A percentile compares a stretch with the other conserved stretches of the same genome.
These are phyloP conservation scores for Eurois occulta DNA, from an alignment of 2,888 invertebrate genomes.

Conservation along the genomic window DNA sequence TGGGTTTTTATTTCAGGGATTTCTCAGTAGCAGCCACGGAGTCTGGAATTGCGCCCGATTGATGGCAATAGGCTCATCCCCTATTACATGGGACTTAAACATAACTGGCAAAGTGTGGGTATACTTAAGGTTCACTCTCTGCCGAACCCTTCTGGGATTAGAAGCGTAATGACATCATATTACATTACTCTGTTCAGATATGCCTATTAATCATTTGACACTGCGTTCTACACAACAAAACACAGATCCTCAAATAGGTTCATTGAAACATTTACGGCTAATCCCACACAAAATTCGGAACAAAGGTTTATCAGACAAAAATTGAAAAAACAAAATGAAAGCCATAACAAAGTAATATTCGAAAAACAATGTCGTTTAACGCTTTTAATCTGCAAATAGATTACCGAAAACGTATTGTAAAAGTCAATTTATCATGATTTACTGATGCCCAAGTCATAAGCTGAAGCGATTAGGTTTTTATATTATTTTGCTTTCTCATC, in stretches of 20 bases:
- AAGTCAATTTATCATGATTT: constrained; percentile 83
- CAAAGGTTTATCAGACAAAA: constrained; percentile 29
- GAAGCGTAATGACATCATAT: no score
- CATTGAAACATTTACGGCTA: constrained; percentile 8
- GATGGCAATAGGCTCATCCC: no score
- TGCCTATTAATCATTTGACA: neutral
- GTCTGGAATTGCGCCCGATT: no score
- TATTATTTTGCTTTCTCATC: neutral
- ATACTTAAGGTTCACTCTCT: no score
- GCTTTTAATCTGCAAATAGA: constrained; percentile 82
- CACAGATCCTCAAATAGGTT: neutral
- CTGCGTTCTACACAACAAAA: neutral
- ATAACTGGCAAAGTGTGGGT: no score
- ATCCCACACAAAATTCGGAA: constrained; percentile 11
- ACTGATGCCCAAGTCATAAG: constrained; percentile 61
- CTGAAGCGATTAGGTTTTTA: constrained; percentile 44
- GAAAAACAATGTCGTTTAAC: constrained; percentile 74
- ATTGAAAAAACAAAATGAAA: constrained; percentile 48
- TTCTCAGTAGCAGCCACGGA: no score
- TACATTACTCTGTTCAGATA: no score
- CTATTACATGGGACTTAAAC: no score
- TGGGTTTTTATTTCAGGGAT: no score
- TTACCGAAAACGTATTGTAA: constrained; percentile 81
- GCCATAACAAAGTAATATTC: constrained; percentile 65
- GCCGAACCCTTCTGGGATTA: no score